These are phyloP conservation scores for Mellilla xanthometata DNA, from an alignment of 2,888 invertebrate genomes.

Conservation along the genomic window DNA sequence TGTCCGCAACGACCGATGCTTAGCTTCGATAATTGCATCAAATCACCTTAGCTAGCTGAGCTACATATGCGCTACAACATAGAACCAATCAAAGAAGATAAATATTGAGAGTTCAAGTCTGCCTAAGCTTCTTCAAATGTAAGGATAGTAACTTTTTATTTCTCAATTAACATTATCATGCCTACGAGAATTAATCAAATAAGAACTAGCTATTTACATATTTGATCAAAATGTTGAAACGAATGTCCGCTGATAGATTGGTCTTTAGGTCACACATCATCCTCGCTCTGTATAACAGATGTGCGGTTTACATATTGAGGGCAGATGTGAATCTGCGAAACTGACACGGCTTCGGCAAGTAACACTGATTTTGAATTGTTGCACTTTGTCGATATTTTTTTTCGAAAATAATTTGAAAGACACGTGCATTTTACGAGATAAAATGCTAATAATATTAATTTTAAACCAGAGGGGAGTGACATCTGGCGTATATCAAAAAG, in stretches of 20 bases:
- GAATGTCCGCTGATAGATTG: slow-evolving; percentile 58
- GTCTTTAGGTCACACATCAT: slow-evolving; percentile 55
- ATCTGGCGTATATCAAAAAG: slow-evolving; percentile 72
- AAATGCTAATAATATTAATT: too few relatives aligned
- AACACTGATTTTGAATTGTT: slow-evolving; percentile 44
- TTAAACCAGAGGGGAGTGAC: slow-evolving; percentile 44
- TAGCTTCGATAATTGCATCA: too few relatives aligned
- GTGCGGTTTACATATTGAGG: slow-evolving; percentile 58
- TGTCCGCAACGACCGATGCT: too few relatives aligned
- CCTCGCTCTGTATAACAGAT: slow-evolving; percentile 60
- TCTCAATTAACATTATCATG: too few relatives aligned
- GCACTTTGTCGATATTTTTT: slow-evolving; percentile 22
- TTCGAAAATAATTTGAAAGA: neutral
- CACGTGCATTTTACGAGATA: neutral
- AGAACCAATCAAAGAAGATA: too few relatives aligned
- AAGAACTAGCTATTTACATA: too few relatives aligned
- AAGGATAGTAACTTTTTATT: too few relatives aligned
- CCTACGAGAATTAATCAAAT: too few relatives aligned
- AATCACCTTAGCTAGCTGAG: too few relatives aligned
- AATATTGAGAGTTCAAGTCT: too few relatives aligned
- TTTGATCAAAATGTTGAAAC: slow-evolving; percentile 56
- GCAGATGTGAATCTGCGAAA: slow-evolving; percentile 62
- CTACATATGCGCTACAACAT: too few relatives aligned
- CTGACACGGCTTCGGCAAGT: slow-evolving; percentile 47
- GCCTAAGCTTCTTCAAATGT: too few relatives aligned